Conservation (phyloP, 1,140 invertebrate genomes). For the Formica selysi region DNA sequence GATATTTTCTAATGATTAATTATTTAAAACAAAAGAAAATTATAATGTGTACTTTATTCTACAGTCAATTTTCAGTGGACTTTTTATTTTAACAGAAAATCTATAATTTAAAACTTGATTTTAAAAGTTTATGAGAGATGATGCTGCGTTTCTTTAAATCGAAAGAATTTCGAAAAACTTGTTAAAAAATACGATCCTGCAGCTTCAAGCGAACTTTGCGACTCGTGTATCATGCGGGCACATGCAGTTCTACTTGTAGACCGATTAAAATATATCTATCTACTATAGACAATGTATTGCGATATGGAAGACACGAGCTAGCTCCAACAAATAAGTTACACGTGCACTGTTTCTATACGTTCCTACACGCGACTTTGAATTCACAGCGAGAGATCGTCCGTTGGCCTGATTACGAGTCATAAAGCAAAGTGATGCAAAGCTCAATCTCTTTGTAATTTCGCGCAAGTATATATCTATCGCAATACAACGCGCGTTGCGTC, state of each 20-base stretch:
- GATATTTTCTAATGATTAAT: not conserved
- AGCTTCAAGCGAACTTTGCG: not conserved
- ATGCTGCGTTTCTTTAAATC: not conserved
- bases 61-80: not conserved
- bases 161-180: not conserved
- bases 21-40: not conserved
- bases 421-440: slow-evolving; percentile 23
- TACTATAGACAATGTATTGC: not conserved
- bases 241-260: not conserved
- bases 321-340: slow-evolving; percentile 13
- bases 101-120: not conserved
- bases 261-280: slow-evolving; percentile 35
- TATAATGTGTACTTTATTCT: not conserved
- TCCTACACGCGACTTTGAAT: slow-evolving; percentile 4
- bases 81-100: not conserved
- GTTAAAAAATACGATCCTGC: not conserved
- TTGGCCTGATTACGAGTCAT: slow-evolving; percentile 25
- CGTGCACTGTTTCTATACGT: slow-evolving; percentile 36
- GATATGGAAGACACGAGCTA: not conserved
- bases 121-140: not conserved
- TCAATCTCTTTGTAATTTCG: slow-evolving; percentile 15
- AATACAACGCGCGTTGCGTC: not conserved
- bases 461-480: not conserved
- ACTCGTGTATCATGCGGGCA: not conserved
- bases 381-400: not conserved